A percentile compares a stretch with the other conserved stretches of the same genome.
These are phyloP conservation scores for Chrysotoxum bicinctum DNA, from an alignment of 2,888 invertebrate species.

Conservation along the genomic window DNA sequence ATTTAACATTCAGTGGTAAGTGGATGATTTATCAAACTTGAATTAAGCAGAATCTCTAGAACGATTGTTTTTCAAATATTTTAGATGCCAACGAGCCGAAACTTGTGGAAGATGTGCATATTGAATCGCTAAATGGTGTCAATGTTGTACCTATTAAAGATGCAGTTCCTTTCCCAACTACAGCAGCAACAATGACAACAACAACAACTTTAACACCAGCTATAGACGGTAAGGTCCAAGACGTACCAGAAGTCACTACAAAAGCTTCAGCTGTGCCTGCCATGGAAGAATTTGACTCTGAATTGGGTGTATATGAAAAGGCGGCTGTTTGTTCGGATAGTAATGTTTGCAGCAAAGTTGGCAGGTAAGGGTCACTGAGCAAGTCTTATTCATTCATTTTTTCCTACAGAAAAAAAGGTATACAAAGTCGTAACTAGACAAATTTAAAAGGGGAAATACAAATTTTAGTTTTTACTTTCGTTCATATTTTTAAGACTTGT, in stretches of 20 bases:
- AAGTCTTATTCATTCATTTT: neutral
- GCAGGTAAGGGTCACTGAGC: conserved; percentile 84
- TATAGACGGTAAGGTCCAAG: conserved; percentile 1
- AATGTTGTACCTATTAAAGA: conserved; percentile 12
- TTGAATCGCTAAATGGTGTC: conserved; percentile 25
- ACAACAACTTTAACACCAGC: conserved; percentile 20
- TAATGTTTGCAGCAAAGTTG: conserved; percentile 88
- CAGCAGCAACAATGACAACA: conserved; percentile 15
- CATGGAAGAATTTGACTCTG: conserved; percentile 74
- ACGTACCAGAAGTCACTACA: neutral
- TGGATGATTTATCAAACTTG: conserved; percentile 24
- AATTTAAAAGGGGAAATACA: neutral
- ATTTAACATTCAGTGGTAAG: conserved; percentile 80
- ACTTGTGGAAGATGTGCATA: conserved; percentile 50
- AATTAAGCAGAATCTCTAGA: no score
- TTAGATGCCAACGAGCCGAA: conserved; percentile 68
- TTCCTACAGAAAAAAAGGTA: neutral
- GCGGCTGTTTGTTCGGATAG: conserved; percentile 92
- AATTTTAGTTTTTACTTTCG: no score
- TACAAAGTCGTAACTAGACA: neutral
- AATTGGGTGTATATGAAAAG: conserved; percentile 79
- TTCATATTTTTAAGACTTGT: no score
- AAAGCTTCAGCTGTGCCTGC: conserved; percentile 37
- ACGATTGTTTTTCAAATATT: conserved; percentile 44
- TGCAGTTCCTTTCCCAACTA: conserved; percentile 27